Base-by-base conservation (phyloP, 2,113 vertebrate genomes). In the Engraulis encrasicolus region DNA sequence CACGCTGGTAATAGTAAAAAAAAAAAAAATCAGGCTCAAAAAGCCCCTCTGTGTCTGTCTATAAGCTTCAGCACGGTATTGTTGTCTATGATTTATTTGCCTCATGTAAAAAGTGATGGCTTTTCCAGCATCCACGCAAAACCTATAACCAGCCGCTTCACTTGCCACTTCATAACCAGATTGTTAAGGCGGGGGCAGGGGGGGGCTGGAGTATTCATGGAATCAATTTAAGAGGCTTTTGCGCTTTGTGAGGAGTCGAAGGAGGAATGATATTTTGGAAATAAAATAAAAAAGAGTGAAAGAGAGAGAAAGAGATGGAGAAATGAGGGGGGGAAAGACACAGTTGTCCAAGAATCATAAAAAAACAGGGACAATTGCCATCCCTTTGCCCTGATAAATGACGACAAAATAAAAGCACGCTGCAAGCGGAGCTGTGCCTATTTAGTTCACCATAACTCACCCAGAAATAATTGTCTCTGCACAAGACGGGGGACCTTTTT, bases 51-150 rank as follows among this genome's bases (percentile, higher is more conserved):
- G 78, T 7, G 71, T 66, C 82, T 81, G 82, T 81, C 79, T 27
- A 45, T 61, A 71, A 74, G 78, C 78, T 85, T 87, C 54, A 54
- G 77, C 31, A 31, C 50, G 23, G 74, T 66, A 85, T 82, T 84
- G 82, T 87, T 86, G 84, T 79, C 52, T 37, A 20, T 83, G 81
- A 87, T 86, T 88, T 87, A 86, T 83, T 58, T 61, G 37, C 74
- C 81, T 79, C 83, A 79, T 88, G 81, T 82, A 85, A 79, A n/a
- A 86, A 50, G 58, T 84, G 66, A 87, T 87, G 85, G 80, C 31
- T 81, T 89, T 83, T 88, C 83, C 84, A 85, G 79, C 38, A 77
- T 79, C 78, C 83, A 83, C 36, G 36, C 83, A 86, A 82, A 83
- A 78, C 66, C n/a, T 82, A 66, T 52, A 82, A 85, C 82, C 19